Conservation (phyloP, 2,113 vertebrate species). For the Helogale parvula region DNA sequence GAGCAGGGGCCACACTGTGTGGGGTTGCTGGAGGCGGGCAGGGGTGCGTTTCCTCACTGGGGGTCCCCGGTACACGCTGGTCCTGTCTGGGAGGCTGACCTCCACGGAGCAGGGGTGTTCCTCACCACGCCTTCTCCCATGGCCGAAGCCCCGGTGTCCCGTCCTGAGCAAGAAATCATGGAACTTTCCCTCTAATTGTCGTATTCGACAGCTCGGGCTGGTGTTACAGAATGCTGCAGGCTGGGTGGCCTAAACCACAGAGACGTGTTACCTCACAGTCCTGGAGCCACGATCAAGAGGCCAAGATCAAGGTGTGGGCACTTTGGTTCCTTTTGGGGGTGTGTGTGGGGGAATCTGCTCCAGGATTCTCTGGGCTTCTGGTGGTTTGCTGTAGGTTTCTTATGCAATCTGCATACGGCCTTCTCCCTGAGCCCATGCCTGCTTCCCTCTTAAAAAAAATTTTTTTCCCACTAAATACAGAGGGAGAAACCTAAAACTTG, state of each 20-base stretch:
- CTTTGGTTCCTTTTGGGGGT: background rate
- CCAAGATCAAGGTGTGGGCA: accelerated
- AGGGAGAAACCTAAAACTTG: no score
- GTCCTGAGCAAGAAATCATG: background rate
- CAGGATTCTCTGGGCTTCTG: background rate
- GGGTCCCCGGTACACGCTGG: background rate
- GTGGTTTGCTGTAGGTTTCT: no score
- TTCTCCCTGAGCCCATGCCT: accelerated
- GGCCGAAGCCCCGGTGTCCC: background rate
- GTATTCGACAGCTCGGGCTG: background rate
- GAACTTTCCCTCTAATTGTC: background rate
- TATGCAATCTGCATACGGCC: accelerated
- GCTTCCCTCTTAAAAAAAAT: background rate
- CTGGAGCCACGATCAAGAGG: background rate
- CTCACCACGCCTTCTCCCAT: accelerated
- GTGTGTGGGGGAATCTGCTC: background rate
- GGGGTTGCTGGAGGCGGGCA: accelerated
- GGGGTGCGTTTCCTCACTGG: background rate
- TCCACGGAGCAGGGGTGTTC: background rate
- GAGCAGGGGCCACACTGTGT: background rate
- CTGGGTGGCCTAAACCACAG: accelerated
- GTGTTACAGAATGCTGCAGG: accelerated
- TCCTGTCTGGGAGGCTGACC: background rate
- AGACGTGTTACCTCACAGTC: accelerated
- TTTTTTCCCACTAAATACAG: no score